phyloP scores from a whole-genome alignment of 2,113 vertebrate genomes.

The Myodes glareolus region DNA sequence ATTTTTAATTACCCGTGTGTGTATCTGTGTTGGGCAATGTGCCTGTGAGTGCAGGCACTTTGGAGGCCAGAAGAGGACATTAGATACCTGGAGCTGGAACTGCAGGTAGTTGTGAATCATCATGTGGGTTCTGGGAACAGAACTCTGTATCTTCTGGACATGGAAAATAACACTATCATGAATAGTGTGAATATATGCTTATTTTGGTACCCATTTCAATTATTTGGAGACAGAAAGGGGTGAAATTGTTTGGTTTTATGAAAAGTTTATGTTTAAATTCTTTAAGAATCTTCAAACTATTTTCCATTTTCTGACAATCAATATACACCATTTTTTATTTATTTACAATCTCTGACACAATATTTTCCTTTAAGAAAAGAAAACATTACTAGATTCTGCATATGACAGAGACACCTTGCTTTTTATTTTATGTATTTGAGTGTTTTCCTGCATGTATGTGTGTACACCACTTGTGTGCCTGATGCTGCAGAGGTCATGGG shows the following conservation, averaged over 20 bases:
- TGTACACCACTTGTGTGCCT: neutral
- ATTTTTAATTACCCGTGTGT: neutral
- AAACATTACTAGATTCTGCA: neutral
- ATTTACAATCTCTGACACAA: neutral
- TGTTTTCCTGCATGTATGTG: neutral
- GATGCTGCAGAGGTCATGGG: neutral
- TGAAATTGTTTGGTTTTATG: neutral
- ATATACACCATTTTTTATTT: neutral
- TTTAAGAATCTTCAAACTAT: neutral
- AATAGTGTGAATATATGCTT: neutral
- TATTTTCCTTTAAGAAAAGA: neutral
- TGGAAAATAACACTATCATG: neutral
- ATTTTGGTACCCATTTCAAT: neutral
- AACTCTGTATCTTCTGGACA: neutral
- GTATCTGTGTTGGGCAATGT: neutral
- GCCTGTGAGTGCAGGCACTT: too few species aligned
- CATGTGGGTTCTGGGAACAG: neutral
- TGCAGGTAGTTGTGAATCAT: neutral
- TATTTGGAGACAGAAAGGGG: neutral
- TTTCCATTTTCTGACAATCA: neutral
- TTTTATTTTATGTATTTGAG: neutral
- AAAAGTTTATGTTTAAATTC: neutral
- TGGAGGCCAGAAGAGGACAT: neutral
- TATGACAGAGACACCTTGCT: neutral
- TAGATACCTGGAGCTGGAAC: neutral